Conservation (phyloP, 2,888 invertebrate genomes). For the Tetrapedia diversipes region DNA sequence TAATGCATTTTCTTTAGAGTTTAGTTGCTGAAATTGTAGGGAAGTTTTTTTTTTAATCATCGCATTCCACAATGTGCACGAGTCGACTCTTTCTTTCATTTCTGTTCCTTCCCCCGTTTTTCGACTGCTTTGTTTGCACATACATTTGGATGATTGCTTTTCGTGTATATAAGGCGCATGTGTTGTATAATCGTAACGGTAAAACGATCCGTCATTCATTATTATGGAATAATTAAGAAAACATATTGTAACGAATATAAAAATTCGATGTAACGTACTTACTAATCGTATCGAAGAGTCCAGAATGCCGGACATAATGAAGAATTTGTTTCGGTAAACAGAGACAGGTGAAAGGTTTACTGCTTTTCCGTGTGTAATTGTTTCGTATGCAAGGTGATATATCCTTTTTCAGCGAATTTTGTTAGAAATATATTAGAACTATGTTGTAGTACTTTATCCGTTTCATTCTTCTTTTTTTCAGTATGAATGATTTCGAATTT, state of each 20-base stretch:
- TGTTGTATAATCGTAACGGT: conserved; percentile 50
- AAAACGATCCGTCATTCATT: conserved; percentile 48
- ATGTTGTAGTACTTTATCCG: background rate
- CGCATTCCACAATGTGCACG: conserved; percentile 38
- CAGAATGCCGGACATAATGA: background rate
- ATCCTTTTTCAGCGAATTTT: conserved; percentile 3
- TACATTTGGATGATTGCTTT: conserved; percentile 53
- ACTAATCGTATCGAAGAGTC: conserved; percentile 8
- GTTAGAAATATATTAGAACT: too few species aligned
- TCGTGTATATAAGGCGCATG: conserved; percentile 16
- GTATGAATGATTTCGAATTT: background rate
- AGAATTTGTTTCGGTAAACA: conserved; percentile 28
- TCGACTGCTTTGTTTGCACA: conserved; percentile 42
- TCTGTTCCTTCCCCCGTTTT: background rate
- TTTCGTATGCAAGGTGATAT: background rate
- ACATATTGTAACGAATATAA: conserved; percentile 17
- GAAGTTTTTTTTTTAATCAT: conserved; percentile 32
- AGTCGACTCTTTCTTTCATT: conserved; percentile 7
- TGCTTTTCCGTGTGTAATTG: conserved; percentile 4
- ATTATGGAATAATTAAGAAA: conserved; percentile 36
- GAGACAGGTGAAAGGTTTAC: conserved; percentile 30
- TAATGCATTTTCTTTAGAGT: conserved; percentile 8
- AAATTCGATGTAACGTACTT: background rate
- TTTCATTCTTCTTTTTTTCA: background rate
- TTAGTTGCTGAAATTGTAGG: conserved; percentile 25